These are phyloP conservation scores for Miichthys miiuy DNA, from an alignment of 2,797 vertebrate genomes.

Conservation along the genomic window DNA sequence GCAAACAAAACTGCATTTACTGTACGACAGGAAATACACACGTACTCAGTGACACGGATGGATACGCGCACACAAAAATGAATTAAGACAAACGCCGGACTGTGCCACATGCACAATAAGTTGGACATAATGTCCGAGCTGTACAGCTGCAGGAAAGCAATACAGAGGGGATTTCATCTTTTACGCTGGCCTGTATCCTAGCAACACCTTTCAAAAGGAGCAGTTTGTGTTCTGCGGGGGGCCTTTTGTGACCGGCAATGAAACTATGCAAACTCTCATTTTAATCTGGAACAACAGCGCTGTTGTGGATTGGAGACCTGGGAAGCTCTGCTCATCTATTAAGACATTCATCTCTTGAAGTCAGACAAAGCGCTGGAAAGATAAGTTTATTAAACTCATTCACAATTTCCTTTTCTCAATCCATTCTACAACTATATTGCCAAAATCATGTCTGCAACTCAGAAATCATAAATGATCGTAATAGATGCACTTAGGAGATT, in stretches of 20 bases:
- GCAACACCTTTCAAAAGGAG: slow-evolving; percentile 89
- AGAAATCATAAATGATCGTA: slow-evolving; percentile 70
- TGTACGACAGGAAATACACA: not conserved
- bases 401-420: not conserved
- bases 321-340: slow-evolving; percentile 36
- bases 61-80: not conserved
- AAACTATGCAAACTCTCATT: slow-evolving; percentile 80
- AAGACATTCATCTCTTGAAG: slow-evolving; percentile 18
- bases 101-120: slow-evolving; percentile 23
- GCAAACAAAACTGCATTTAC: slow-evolving; percentile 30
- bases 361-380: slow-evolving; percentile 16
- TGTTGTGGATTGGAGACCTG: slow-evolving; percentile 42
- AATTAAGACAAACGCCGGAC: not conserved
- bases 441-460: slow-evolving; percentile 27
- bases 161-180: slow-evolving; percentile 82
- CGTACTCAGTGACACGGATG: not conserved
- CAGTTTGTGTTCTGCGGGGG: slow-evolving; percentile 80
- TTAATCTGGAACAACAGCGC: slow-evolving; percentile 65
- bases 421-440: not conserved
- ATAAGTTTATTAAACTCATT: slow-evolving; percentile 22
- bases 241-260: slow-evolving; percentile 84
- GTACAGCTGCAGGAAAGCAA: slow-evolving; percentile 74
- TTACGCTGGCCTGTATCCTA: slow-evolving; percentile 87
- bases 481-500: slow-evolving; percentile 74
- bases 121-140: slow-evolving; percentile 59